Percentiles rank a stretch among this genome's conserved stretches.
Evolutionary conservation across 2,888 invertebrate species (phyloP).

Genomic region (Conops quadrifasciatus): DNA sequence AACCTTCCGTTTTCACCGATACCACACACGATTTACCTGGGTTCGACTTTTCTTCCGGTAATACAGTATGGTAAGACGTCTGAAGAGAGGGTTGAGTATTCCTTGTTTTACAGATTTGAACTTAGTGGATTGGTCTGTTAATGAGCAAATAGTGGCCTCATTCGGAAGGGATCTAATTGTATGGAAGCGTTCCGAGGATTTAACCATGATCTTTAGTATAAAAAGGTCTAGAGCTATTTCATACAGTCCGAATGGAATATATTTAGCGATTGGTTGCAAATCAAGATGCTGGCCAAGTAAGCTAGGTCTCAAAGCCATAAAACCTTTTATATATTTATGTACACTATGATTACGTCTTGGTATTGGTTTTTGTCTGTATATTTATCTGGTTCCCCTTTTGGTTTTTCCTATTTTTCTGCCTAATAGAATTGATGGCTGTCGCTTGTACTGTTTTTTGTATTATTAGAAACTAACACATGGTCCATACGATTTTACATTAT

Average conservation of each 20-base stretch:
- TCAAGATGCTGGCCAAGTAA: slow-evolving; percentile 51
- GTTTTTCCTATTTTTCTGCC: too few relatives aligned
- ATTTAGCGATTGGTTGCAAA: slow-evolving; percentile 57
- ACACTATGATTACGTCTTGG: background rate
- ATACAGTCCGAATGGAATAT: slow-evolving; percentile 57
- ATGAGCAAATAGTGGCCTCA: slow-evolving; percentile 59
- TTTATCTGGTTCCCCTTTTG: too few relatives aligned
- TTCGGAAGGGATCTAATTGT: slow-evolving; percentile 60
- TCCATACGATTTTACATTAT: too few relatives aligned
- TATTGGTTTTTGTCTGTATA: background rate
- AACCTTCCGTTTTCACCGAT: slow-evolving; percentile 54
- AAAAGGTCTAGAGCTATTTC: slow-evolving; percentile 52
- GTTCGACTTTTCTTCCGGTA: slow-evolving; percentile 51
- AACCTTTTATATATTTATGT: background rate
- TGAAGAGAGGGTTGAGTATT: background rate
- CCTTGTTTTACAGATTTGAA: slow-evolving; percentile 49
- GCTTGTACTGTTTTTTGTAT: too few relatives aligned
- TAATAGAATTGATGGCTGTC: too few relatives aligned
- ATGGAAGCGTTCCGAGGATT: slow-evolving; percentile 55
- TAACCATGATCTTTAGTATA: slow-evolving; percentile 56
- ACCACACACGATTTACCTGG: slow-evolving; percentile 61
- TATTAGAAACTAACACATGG: too few relatives aligned
- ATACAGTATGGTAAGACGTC: slow-evolving; percentile 9
- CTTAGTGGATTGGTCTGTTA: slow-evolving; percentile 60
- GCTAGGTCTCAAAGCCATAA: background rate